A percentile compares a stretch with the other conserved stretches of the same genome.
Conservation (phyloP, 2,113 vertebrate genomes). For the Hemiscyllium ocellatum region DNA sequence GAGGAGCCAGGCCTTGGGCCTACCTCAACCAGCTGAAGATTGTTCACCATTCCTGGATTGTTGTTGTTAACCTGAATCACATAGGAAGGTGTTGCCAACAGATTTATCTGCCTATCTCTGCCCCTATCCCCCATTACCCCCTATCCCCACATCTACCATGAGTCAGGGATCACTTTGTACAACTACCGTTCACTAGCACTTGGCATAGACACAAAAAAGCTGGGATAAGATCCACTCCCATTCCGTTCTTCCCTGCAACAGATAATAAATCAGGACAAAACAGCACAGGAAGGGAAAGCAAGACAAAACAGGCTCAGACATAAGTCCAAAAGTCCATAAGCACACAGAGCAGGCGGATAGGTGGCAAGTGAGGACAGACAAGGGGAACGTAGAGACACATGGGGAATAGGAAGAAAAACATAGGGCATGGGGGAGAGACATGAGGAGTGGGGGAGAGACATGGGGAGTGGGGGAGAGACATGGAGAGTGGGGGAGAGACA, state of each 20-base stretch:
- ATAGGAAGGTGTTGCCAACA: neutral
- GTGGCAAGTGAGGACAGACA: constrained; percentile 8
- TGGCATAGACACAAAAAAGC: neutral
- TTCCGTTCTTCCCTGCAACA: neutral
- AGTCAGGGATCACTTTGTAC: neutral
- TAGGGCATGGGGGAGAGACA: no score
- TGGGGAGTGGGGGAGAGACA: no score
- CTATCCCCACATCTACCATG: neutral
- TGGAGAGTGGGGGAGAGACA: no score
- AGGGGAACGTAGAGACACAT: neutral
- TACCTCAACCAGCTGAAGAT: no score
- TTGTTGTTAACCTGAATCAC: no score
- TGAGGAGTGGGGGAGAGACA: no score
- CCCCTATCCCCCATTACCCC: neutral
- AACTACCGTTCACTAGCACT: neutral
- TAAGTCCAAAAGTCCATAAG: neutral
- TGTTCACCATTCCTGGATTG: no score
- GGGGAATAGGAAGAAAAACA: no score
- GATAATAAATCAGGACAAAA: neutral
- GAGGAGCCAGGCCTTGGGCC: neutral
- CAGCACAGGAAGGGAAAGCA: neutral
- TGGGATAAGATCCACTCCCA: no score
- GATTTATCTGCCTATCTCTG: neutral
- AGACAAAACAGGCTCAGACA: neutral
- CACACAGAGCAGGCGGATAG: constrained; percentile 37